Percentiles rank a stretch among this genome's conserved stretches.
Conservation (phyloP, 2,113 vertebrate species). For the Leptodactylus fuscus region DNA sequence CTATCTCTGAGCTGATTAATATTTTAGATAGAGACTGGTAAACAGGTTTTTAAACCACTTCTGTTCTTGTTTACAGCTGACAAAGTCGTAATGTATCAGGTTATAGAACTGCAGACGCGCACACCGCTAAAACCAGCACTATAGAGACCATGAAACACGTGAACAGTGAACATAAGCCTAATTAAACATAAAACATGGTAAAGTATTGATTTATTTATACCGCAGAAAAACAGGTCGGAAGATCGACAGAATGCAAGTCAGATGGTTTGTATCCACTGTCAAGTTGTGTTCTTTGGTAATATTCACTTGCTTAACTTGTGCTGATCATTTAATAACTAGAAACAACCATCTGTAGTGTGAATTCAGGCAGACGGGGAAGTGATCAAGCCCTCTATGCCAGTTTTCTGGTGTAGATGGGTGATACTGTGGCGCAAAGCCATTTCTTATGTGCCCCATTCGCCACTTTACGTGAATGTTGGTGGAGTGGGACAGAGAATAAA, state of each 20-base stretch:
- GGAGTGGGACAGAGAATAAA: too few relatives aligned
- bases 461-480: too few relatives aligned
- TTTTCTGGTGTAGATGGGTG: too few relatives aligned
- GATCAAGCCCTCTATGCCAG: too few relatives aligned
- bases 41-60: constrained; percentile 3
- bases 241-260: neutral
- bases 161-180: neutral
- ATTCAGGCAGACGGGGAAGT: too few relatives aligned
- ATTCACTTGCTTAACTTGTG: neutral
- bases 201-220: constrained; percentile 24
- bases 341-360: too few relatives aligned
- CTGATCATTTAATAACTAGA: too few relatives aligned
- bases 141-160: neutral
- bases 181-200: constrained; percentile 19
- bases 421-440: too few relatives aligned
- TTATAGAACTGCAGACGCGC: neutral
- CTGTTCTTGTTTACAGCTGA: neutral
- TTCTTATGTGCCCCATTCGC: too few relatives aligned
- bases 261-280: neutral
- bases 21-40: neutral
- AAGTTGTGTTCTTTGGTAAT: neutral
- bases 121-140: neutral
- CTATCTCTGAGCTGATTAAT: constrained; percentile 8
- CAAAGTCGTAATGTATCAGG: constrained; percentile 17
- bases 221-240: neutral